Evolutionary conservation across 2,888 invertebrate species (phyloP), one percentile per base, ranked within the genome.

Genomic region (Tenthredo mesomela): DNA sequence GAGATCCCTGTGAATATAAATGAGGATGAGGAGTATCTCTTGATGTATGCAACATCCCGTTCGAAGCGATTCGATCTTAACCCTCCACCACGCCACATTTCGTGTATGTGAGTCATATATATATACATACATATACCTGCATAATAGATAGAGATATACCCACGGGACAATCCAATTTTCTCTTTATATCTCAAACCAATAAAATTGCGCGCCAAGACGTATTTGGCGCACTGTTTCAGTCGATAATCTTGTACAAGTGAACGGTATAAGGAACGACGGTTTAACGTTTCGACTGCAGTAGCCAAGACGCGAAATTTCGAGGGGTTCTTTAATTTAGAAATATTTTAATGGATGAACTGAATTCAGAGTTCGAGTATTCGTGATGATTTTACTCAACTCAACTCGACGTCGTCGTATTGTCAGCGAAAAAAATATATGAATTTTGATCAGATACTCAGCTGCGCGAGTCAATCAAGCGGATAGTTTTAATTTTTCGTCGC

Each of bases 151-250:
- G 33, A 47, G n/a, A 47, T 75, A 47, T 75, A 77, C 33, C 50
- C 37, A 54, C 25, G 77, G 54, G 54, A 54, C 77, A 77, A 77
- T 77, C 77, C 77, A 77, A 77, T 77, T 54, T 77, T 77, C 77
- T 50, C 77, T 43, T 77, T 40, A 67, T 67, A 67, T 33, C 33
- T 54, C 77, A 33, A 54, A n/a, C 43, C 50, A 50, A 77, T 77
- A 77, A 77, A 77, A 77, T 50, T 77, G 5, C 50, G 33, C 77
- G 77, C 33, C 50, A n/a, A 77, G 54, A 77, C 29, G n/a, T 33
- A 18, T 77, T 77, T 29, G 77, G 50, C 54, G 18, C 25, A 54
- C 33, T 54, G 18, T 77, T 77, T 15, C 77, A 77, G 50, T 37
- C 77, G 54, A 54, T 77, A 77, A 77, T 77, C 54, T 50, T 33